Evolutionary conservation across 2,797 vertebrate species (phyloP).

Genomic region (Hyperoplus immaculatus): DNA sequence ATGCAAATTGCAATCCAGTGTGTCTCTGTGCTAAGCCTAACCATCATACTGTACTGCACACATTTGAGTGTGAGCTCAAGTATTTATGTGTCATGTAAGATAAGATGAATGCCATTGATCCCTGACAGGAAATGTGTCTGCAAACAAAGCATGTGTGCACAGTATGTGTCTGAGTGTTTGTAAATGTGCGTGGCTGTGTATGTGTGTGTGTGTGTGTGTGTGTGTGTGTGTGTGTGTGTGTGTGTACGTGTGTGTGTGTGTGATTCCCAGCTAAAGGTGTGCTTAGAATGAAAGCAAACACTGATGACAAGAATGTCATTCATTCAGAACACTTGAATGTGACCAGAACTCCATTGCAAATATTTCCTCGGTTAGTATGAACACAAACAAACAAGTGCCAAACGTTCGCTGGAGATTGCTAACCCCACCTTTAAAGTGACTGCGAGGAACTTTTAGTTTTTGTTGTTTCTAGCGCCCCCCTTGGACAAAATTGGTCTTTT

Average conservation of each 20-base stretch:
- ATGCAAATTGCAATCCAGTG: conserved; percentile 17
- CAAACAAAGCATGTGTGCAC: conserved; percentile 11
- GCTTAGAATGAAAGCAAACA: not conserved
- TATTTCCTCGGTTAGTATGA: not conserved
- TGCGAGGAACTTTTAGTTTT: too few species aligned
- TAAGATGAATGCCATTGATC: conserved; percentile 30
- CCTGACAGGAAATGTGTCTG: conserved; percentile 30
- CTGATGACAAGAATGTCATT: conserved; percentile 19
- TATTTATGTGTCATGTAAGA: conserved; percentile 5
- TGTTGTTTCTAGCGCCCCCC: too few species aligned
- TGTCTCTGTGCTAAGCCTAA: conserved; percentile 16
- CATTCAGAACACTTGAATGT: conserved; percentile 8
- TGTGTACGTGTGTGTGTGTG: not conserved
- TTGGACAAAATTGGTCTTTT: too few species aligned
- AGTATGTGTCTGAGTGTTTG: conserved; percentile 12
- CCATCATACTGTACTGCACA: not conserved
- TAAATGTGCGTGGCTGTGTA: too few species aligned
- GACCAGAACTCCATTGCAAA: conserved; percentile 1
- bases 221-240: not conserved
- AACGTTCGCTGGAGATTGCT: too few species aligned
- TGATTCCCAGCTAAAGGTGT: conserved; percentile 20
- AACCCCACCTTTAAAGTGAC: too few species aligned
- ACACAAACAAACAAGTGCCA: too few species aligned
- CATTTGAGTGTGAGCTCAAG: conserved; percentile 1
- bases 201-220: not conserved